Conservation (phyloP, 2,113 vertebrate species). For the Myrmophylax atrothorax region DNA sequence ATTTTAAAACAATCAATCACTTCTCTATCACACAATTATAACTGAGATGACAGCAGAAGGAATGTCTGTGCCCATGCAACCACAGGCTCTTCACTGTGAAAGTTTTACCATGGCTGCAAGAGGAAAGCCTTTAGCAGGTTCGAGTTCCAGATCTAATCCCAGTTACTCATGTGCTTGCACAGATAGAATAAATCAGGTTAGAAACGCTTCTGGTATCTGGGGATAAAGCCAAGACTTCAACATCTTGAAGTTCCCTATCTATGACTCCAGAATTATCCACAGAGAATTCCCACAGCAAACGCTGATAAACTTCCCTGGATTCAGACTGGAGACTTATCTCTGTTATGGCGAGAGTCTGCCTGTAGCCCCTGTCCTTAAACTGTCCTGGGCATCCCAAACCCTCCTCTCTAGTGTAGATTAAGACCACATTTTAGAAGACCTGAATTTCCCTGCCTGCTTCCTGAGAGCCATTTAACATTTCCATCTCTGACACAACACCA, state of each 20-base stretch:
- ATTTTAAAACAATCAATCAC: background rate
- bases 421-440: background rate
- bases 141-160: rapidly evolving
- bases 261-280: rapidly evolving
- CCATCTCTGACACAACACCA: background rate
- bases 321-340: background rate
- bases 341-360: rapidly evolving
- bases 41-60: background rate
- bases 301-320: background rate
- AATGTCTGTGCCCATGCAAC: background rate
- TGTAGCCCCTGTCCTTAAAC: background rate
- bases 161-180: background rate
- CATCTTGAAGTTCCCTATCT: background rate
- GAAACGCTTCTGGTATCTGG: background rate
- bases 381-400: background rate
- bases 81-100: rapidly evolving
- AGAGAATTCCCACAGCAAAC: background rate
- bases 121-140: rapidly evolving
- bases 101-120: background rate
- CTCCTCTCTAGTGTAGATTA: background rate
- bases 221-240: background rate
- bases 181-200: background rate
- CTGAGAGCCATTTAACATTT: background rate
- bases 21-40: rapidly evolving
- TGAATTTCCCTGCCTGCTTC: background rate